A percentile compares a stretch with the other conserved stretches of the same genome.
These are phyloP conservation scores for Chaenodraco wilsoni DNA, from an alignment of 2,797 vertebrate species.

Conservation along the genomic window DNA sequence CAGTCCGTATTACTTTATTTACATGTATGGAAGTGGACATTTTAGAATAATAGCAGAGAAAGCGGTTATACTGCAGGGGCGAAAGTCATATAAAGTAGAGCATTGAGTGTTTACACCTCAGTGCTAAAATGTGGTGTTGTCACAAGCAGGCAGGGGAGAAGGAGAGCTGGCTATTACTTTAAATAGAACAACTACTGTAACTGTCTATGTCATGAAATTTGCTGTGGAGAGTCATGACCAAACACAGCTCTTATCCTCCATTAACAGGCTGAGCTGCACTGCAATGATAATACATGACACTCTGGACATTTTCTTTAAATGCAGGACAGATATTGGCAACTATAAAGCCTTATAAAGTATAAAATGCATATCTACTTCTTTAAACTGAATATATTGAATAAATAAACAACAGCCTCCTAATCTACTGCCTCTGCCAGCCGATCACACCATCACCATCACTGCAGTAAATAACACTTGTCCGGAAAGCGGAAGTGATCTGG, in stretches of 20 bases:
- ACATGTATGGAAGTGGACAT: conserved; percentile 47
- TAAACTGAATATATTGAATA: not conserved
- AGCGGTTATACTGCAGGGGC: not conserved
- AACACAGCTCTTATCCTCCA: conserved; percentile 22
- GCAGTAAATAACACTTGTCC: not conserved
- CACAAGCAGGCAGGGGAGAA: conserved; percentile 6
- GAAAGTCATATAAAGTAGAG: not conserved
- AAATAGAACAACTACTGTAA: not conserved
- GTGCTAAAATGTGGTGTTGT: conserved; percentile 47
- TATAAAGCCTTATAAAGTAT: not conserved
- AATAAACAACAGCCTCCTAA: not conserved
- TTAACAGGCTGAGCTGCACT: conserved; percentile 16
- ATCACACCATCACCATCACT: not conserved
- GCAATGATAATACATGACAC: not conserved
- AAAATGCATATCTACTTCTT: conserved; percentile 3
- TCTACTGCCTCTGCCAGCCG: not conserved
- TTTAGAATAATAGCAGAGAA: conserved; percentile 10
- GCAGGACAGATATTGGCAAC: not conserved
- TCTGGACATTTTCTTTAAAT: not conserved
- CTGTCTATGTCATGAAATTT: conserved; percentile 19
- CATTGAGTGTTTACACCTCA: conserved; percentile 49
- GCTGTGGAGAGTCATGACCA: not conserved
- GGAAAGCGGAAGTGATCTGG: conserved; percentile 66
- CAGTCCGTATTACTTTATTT: conserved; percentile 10
- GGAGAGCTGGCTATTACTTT: not conserved